A percentile compares a stretch with the other conserved stretches of the same genome.
Evolutionary conservation across 2,888 invertebrate genomes (phyloP).

Genomic region (Eupeodes latifasciatus): DNA sequence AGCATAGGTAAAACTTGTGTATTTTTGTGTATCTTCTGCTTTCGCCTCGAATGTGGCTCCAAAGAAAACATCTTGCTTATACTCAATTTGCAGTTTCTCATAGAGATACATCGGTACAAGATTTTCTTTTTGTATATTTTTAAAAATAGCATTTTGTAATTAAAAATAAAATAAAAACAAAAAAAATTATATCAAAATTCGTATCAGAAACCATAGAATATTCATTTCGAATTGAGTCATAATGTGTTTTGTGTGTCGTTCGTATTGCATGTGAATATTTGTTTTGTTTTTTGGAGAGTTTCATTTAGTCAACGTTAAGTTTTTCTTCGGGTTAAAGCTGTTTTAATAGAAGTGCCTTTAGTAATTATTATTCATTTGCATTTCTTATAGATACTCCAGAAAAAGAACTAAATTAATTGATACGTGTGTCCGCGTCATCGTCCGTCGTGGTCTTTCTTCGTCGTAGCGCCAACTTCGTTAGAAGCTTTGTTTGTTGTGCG

Average conservation of each 20-base stretch:
- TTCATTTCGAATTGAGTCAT: not conserved
- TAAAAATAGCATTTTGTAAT: conserved; percentile 69
- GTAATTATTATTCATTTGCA: conserved; percentile 43
- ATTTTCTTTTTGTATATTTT: conserved; percentile 27
- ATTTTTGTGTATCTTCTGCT: not conserved
- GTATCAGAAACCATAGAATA: conserved; percentile 12
- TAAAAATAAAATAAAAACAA: not conserved
- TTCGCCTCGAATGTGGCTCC: conserved; percentile 45
- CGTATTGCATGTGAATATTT: conserved; percentile 34
- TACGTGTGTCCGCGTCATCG: not conserved
- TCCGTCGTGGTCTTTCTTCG: not conserved
- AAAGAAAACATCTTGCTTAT: conserved; percentile 30
- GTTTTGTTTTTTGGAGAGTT: not conserved
- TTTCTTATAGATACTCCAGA: conserved; percentile 57
- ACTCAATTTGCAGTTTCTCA: conserved; percentile 52
- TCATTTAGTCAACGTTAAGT: conserved; percentile 4
- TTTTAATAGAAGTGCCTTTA: not conserved
- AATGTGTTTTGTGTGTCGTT: conserved; percentile 1
- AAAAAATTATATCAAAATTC: conserved; percentile 69
- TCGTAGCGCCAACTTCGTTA: not conserved
- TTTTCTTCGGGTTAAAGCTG: not conserved
- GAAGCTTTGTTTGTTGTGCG: not conserved
- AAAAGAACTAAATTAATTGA: conserved; percentile 49
- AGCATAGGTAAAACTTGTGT: conserved; percentile 2
- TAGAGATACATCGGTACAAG: not conserved